These are phyloP conservation scores for Indicator indicator DNA, from an alignment of 2,113 vertebrate species.

Conservation along the genomic window DNA sequence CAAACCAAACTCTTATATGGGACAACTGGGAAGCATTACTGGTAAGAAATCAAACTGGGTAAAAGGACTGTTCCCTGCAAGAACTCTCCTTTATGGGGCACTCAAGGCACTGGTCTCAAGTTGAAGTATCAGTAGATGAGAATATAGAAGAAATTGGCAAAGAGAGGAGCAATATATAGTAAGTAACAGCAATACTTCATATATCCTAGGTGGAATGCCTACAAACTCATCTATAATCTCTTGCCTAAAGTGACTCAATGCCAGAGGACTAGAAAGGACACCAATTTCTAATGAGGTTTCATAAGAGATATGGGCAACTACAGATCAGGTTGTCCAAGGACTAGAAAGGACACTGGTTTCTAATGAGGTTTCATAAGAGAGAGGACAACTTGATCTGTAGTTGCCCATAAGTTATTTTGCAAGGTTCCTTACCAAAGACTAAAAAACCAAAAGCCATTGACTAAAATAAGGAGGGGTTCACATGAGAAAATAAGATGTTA, in stretches of 20 bases:
- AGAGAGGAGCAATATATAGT: background rate
- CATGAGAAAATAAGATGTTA: background rate
- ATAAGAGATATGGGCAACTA: too few species aligned
- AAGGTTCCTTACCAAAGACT: background rate
- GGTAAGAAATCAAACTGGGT: background rate
- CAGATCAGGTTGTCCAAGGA: background rate
- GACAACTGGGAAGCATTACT: background rate
- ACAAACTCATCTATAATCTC: background rate
- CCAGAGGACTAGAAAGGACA: constrained; percentile 41
- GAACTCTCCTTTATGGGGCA: background rate
- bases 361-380: background rate
- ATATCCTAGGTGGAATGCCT: background rate
- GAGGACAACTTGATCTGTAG: background rate
- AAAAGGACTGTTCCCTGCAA: background rate
- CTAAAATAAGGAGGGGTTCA: background rate
- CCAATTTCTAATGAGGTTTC: background rate
- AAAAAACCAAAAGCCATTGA: background rate
- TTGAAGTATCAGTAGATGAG: background rate
- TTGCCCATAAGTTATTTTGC: background rate
- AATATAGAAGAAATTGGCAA: background rate
- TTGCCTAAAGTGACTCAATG: background rate
- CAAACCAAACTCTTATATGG: accelerated
- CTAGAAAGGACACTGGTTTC: constrained; percentile 13
- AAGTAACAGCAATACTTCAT: background rate
- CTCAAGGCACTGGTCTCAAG: background rate